A percentile compares a stretch with the other conserved stretches of the same genome.
These are phyloP conservation scores for Delphinapterus leucas DNA, from an alignment of 2,113 vertebrate species.

Conservation along the genomic window DNA sequence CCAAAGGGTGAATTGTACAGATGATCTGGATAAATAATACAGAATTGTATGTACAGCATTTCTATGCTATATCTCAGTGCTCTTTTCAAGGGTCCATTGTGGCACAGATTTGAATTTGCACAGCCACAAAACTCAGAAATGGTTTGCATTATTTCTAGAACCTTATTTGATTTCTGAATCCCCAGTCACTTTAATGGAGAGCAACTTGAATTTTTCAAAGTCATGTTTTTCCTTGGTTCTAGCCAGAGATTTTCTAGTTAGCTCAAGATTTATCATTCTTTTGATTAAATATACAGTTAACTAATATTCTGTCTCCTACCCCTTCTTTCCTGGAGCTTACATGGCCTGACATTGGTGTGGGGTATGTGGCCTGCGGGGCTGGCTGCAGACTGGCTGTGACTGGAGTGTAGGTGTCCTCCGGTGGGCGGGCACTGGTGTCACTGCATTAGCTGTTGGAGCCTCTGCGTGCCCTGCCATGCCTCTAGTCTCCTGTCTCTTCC, in stretches of 20 bases:
- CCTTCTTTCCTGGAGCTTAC: neutral
- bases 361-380: neutral
- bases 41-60: neutral
- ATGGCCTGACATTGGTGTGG: neutral
- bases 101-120: neutral
- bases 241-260: neutral
- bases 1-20: neutral
- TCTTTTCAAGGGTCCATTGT: neutral
- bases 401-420: too few species aligned
- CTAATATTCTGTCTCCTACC: neutral
- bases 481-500: neutral
- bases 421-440: neutral
- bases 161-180: conserved; percentile 25
- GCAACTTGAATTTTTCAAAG: conserved; percentile 4
- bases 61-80: neutral
- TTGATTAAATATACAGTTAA: neutral
- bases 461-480: neutral
- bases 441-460: neutral
- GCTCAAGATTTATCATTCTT: neutral
- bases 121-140: neutral
- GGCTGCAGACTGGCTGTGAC: neutral
- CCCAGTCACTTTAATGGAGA: neutral
- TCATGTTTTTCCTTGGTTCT: neutral
- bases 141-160: neutral
- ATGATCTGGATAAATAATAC: neutral